Conservation (phyloP, 2,797 vertebrate species). For the Ceryle rudis region DNA sequence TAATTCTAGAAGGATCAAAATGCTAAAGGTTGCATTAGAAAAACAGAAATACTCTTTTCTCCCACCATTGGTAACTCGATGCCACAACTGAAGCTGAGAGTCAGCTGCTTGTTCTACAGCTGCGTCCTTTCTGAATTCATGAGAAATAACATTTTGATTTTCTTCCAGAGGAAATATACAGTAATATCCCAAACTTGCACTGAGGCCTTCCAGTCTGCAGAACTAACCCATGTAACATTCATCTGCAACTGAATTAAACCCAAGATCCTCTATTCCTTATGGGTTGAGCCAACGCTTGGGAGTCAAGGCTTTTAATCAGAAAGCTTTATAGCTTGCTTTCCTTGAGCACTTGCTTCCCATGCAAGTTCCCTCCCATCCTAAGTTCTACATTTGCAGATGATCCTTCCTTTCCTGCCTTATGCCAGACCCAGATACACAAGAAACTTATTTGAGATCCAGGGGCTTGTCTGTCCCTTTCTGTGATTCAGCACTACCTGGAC, state of each 20-base stretch:
- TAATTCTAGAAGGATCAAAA: constrained; percentile 68
- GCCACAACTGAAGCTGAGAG: constrained; percentile 22
- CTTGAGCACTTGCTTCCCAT: not conserved
- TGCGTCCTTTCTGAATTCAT: constrained; percentile 54
- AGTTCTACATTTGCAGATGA: not conserved
- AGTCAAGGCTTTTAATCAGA: not conserved
- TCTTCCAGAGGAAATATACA: constrained; percentile 67
- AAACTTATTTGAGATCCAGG: not conserved
- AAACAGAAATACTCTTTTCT: constrained; percentile 64
- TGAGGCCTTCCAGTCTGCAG: constrained; percentile 13
- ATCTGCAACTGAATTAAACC: not conserved
- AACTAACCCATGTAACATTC: not conserved
- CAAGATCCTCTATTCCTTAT: not conserved
- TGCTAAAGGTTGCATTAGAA: constrained; percentile 65
- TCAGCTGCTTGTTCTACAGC: constrained; percentile 64
- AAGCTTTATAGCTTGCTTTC: not conserved
- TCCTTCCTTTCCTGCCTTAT: not conserved
- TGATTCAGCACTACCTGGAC: not conserved
- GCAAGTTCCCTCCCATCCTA: not conserved
- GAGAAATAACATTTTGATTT: constrained; percentile 67
- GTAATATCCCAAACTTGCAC: constrained; percentile 10
- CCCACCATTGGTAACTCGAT: constrained; percentile 49
- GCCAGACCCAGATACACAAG: not conserved
- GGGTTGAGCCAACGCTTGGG: not conserved
- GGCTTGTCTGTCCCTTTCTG: not conserved